Base-by-base conservation (phyloP, 1,140 invertebrate genomes). In the Formica exsecta region DNA sequence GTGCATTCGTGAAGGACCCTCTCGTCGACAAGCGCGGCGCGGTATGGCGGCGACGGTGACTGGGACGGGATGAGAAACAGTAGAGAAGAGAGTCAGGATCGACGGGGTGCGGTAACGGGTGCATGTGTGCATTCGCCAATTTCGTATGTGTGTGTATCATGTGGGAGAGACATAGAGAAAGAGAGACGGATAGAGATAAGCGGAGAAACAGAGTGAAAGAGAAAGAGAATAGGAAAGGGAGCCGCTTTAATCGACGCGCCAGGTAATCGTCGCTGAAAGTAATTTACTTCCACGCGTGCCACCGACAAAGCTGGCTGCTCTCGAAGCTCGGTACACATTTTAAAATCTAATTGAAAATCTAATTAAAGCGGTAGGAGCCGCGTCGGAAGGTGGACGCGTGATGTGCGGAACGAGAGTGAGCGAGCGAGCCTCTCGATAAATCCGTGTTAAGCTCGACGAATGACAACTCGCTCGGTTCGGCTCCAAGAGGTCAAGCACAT, bases 271-370 rank as follows among this genome's bases (percentile, higher is more conserved):
- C 89, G 89, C 86, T 88, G 89, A 90, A 90, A 88, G 88, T 91
- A 92, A 92, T 91, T 92, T 91, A 92, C 86, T 86, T 65, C 86
- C 85, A 87, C 91, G 91, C 90, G 91, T 92, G 91, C 80, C 84
- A 80, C 76, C 86, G 89, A 92, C 90, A 90, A 92, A 91, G 87
- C 87, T 79, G 86, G 81, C 76, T 90, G 89, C 59, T 83, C 66
- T 85, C 89, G 73, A 83, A 87, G 84, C 85, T 88, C 65, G 85
- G 85, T 88, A 88, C 79, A 88, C 91, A 87, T 92, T 91, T 92
- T 91, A 90, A 91, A 92, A 91, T 92, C 85, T 92, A 91, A 90
- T 92, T 90, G 90, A 89, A 91, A 90, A 92, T 92, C 90, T 91
- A 91, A 92, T 92, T 92, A 90, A 90, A 85, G 54, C 76, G 68